Conservation (phyloP, 2,888 invertebrate species). For the Uropetala carovei region DNA sequence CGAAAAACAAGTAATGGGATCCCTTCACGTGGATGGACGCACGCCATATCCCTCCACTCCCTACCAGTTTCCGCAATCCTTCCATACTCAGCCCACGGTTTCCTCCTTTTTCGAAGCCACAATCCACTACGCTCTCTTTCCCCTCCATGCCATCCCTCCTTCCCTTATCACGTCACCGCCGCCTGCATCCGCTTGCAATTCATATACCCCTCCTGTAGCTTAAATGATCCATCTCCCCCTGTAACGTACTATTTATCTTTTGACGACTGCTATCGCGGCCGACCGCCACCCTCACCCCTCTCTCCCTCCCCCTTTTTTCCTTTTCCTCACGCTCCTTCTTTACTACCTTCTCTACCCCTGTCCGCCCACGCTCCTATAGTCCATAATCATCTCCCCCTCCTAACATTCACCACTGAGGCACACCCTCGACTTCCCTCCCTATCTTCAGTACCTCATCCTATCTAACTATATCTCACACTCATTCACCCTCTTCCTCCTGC, state of each 20-base stretch:
- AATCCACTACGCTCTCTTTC: too few relatives aligned
- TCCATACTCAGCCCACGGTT: not conserved
- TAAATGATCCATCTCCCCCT: not conserved
- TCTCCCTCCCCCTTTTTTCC: not conserved
- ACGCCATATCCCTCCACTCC: not conserved
- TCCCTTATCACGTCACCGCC: not conserved
- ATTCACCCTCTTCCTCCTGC: too few relatives aligned
- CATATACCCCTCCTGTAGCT: not conserved
- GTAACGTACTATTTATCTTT: too few relatives aligned
- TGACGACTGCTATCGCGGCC: too few relatives aligned
- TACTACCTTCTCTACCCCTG: not conserved
- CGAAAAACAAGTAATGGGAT: slow-evolving; percentile 1
- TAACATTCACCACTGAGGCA: not conserved
- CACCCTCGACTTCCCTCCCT: not conserved
- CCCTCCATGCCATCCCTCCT: too few relatives aligned
- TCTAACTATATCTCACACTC: not conserved
- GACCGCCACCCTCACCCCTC: not conserved
- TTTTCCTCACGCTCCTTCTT: not conserved
- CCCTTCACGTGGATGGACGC: not conserved
- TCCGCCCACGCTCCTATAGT: slow-evolving; percentile 19
- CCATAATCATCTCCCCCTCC: slow-evolving; percentile 37
- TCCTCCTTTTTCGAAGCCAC: too few relatives aligned
- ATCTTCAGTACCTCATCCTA: not conserved
- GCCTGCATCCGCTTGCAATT: not conserved
- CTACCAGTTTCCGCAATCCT: not conserved